Evolutionary conservation across 2,888 invertebrate species (phyloP).

Genomic region (Apamea monoglypha): DNA sequence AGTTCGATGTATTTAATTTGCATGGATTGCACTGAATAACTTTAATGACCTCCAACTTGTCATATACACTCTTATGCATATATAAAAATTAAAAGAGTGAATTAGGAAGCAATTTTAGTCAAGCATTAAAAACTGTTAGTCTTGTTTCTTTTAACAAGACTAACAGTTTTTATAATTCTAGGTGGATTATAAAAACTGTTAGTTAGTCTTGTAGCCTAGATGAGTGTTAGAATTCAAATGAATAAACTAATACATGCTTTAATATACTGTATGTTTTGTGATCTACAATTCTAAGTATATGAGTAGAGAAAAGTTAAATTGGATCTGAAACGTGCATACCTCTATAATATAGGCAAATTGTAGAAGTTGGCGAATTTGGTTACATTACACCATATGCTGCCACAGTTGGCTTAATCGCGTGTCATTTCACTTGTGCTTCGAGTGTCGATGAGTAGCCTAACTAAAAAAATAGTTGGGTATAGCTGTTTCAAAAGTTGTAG

Average conservation of each 20-base stretch:
- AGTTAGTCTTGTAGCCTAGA: neutral
- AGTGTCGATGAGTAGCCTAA: slow-evolving; percentile 4
- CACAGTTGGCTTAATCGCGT: slow-evolving; percentile 21
- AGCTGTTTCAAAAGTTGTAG: neutral
- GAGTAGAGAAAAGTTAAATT: slow-evolving; percentile 8
- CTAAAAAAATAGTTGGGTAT: neutral
- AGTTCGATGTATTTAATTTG: neutral
- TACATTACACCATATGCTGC: slow-evolving; percentile 26
- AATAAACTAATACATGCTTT: neutral
- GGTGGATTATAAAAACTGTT: neutral
- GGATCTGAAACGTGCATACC: slow-evolving; percentile 32
- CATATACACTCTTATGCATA: neutral
- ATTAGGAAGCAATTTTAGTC: neutral
- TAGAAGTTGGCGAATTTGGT: slow-evolving; percentile 34
- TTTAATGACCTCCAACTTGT: no score
- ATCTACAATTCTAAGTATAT: neutral
- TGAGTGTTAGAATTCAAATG: no score
- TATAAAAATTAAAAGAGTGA: neutral
- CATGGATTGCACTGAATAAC: neutral
- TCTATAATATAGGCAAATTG: slow-evolving; percentile 21
- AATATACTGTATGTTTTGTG: neutral
- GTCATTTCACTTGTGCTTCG: slow-evolving; percentile 28
- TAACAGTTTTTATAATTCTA: neutral
- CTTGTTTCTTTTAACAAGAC: no score
- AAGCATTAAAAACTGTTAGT: no score